phyloP scores from a whole-genome alignment of 2,113 vertebrate species.

The Aldabrachelys gigantea region DNA sequence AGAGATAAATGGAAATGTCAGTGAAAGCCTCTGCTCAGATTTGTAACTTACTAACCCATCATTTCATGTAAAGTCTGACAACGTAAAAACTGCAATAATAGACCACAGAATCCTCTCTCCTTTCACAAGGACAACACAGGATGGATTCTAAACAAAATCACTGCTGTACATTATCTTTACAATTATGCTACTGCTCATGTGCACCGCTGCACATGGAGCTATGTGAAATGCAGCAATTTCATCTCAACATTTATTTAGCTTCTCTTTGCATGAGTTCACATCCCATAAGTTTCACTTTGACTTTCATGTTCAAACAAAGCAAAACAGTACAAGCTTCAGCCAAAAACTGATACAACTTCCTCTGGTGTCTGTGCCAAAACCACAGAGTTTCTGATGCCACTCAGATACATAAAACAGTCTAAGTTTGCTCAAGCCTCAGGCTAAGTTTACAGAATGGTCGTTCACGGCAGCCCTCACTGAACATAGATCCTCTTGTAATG shows the following conservation, averaged over 20 bases:
- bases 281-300: not conserved
- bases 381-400: not conserved
- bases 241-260: not conserved
- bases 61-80: not conserved
- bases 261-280: not conserved
- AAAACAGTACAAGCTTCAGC: not conserved
- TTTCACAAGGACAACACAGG: not conserved
- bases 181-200: not conserved
- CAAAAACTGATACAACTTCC: not conserved
- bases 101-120: not conserved
- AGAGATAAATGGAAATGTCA: constrained; percentile 28
- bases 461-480: not conserved
- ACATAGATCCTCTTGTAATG: not conserved
- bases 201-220: not conserved
- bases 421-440: not conserved
- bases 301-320: not conserved
- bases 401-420: not conserved
- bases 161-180: not conserved
- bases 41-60: not conserved
- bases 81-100: not conserved
- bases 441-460: not conserved
- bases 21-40: not conserved
- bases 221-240: not conserved
- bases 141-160: not conserved
- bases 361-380: not conserved